phyloP scores from a whole-genome alignment of 2,113 vertebrate species.

The Ochotona curzoniae region DNA sequence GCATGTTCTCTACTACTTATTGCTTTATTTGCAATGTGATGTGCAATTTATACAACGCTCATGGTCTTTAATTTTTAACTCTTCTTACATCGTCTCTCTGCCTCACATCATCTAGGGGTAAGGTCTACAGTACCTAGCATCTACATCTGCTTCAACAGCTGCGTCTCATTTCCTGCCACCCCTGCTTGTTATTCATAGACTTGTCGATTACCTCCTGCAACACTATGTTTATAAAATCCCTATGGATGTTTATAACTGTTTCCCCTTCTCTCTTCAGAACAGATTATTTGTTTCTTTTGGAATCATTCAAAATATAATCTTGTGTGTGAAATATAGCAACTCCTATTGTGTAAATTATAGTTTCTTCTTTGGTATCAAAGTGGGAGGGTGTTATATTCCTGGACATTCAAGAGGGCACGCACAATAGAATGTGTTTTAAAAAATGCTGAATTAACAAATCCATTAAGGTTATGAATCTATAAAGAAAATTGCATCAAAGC shows the following conservation, averaged over 20 bases:
- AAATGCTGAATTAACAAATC: neutral
- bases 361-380: neutral
- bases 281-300: neutral
- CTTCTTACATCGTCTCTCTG: neutral
- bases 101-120: neutral
- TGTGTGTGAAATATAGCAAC: neutral
- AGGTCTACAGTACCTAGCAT: neutral
- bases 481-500: neutral
- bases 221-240: neutral
- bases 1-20: neutral
- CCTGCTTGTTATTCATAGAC: neutral
- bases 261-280: neutral
- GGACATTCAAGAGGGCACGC: neutral
- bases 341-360: neutral
- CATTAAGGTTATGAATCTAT: neutral
- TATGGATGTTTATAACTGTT: neutral
- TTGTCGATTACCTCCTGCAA: neutral
- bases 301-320: neutral
- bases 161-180: neutral
- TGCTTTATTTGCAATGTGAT: neutral
- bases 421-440: neutral
- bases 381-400: neutral
- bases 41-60: neutral
- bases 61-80: neutral
- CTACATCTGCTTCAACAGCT: neutral